Evolutionary conservation across 2,797 vertebrate species (phyloP).

Genomic region (Picus viridis): DNA sequence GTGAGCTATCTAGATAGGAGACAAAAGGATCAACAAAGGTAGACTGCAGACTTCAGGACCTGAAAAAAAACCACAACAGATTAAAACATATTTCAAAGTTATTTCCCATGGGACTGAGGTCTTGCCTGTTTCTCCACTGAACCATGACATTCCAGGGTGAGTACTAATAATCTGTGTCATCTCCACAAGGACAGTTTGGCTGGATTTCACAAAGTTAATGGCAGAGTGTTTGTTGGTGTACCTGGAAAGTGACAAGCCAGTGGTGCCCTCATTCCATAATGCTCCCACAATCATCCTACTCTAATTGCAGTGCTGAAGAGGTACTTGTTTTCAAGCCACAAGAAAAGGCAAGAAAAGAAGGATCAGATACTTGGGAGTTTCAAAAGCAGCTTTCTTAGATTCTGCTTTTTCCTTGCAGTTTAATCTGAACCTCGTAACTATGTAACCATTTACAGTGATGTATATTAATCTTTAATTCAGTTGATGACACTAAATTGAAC

Average conservation of each 20-base stretch:
- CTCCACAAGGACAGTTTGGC: background rate
- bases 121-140: background rate
- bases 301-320: background rate
- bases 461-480: background rate
- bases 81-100: slow-evolving; percentile 1
- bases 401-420: background rate
- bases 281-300: background rate
- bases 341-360: background rate
- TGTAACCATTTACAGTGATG: background rate
- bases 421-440: background rate
- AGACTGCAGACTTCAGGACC: background rate
- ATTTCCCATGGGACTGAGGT: background rate
- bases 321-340: background rate
- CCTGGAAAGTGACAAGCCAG: background rate
- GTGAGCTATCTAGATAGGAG: background rate
- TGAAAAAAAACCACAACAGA: background rate
- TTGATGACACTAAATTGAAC: background rate
- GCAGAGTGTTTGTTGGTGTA: background rate
- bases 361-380: background rate
- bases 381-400: background rate
- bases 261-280: background rate
- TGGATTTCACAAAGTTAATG: background rate
- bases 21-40: background rate
- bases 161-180: background rate
- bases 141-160: background rate